phyloP scores from a whole-genome alignment of 2,797 vertebrate species.

The Danio aesculapii region DNA sequence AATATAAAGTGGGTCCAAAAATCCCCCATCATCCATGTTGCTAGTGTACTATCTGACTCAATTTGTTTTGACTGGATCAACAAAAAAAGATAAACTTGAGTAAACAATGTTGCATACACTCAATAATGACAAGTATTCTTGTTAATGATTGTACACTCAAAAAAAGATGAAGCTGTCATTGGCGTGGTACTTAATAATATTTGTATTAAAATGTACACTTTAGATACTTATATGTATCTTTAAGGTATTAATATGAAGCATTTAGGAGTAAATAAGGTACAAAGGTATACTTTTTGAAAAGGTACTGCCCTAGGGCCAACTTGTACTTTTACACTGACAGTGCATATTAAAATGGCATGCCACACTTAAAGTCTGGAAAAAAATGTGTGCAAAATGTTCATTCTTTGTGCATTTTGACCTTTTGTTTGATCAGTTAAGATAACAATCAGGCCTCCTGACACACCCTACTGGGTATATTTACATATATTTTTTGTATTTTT shows the following conservation, averaged over 20 bases:
- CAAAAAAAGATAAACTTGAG: not conserved
- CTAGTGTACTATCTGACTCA: not conserved
- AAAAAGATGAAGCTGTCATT: no score
- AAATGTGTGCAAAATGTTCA: not conserved
- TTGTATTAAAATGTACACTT: no score
- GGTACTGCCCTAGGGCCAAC: no score
- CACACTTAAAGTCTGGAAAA: not conserved
- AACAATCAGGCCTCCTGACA: slow-evolving; percentile 16
- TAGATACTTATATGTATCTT: no score
- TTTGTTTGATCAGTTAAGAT: slow-evolving; percentile 6
- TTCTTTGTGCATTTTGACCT: slow-evolving; percentile 2
- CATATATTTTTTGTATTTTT: not conserved
- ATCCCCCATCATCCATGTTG: not conserved
- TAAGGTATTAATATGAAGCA: no score
- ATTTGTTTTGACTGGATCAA: not conserved
- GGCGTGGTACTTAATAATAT: no score
- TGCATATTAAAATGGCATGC: not conserved
- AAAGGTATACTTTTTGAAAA: no score
- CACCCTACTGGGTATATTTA: slow-evolving; percentile 1
- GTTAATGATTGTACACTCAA: not conserved
- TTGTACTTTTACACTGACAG: no score
- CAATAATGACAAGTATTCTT: slow-evolving; percentile 1
- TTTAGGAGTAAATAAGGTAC: no score
- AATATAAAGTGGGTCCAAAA: not conserved
- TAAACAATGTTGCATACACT: not conserved